These are phyloP conservation scores for Mactra quadrangularis DNA, from an alignment of 1,140 invertebrate species.

Conservation along the genomic window DNA sequence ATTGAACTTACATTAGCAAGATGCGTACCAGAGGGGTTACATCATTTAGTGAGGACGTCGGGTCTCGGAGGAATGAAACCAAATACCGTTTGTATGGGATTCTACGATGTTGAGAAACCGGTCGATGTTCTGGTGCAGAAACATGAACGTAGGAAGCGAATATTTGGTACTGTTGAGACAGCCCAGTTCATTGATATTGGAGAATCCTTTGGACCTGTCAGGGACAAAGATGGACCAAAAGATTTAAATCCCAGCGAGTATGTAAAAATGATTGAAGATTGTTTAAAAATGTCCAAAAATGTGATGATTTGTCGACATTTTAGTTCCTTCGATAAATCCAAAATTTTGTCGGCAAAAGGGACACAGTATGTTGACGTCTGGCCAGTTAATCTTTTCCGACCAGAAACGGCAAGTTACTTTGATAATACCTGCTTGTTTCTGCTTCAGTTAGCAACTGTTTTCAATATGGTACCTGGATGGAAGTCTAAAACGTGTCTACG, in stretches of 20 bases:
- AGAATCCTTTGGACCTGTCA: conserved; percentile 71
- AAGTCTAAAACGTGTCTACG: conserved; percentile 89
- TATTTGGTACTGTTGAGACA: conserved; percentile 67
- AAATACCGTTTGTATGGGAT: conserved; percentile 95
- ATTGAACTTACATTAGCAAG: conserved; percentile 96
- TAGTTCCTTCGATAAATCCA: conserved; percentile 88
- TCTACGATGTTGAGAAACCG: conserved; percentile 86
- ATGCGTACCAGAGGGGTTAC: conserved; percentile 93
- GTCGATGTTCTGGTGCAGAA: conserved; percentile 72
- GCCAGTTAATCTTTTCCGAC: conserved; percentile 87
- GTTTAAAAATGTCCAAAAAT: conserved; percentile 96
- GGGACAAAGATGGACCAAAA: conserved; percentile 76
- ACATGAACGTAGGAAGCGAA: conserved; percentile 51
- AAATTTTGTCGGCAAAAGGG: conserved; percentile 69
- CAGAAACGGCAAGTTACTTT: conserved; percentile 83
- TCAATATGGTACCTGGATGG: conserved; percentile 90
- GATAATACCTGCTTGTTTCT: conserved; percentile 94
- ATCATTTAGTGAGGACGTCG: conserved; percentile 95
- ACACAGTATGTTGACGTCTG: conserved; percentile 96
- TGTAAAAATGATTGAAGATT: conserved; percentile 94
- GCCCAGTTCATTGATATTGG: conserved; percentile 61
- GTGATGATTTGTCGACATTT: conserved; percentile 97
- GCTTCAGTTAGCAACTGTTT: conserved; percentile 98
- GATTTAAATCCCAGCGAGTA: conserved; percentile 88
- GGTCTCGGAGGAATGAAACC: conserved; percentile 99